Evolutionary conservation across 2,797 vertebrate species (phyloP), one percentile per base, ranked within the genome.

Genomic region (Emys orbicularis): DNA sequence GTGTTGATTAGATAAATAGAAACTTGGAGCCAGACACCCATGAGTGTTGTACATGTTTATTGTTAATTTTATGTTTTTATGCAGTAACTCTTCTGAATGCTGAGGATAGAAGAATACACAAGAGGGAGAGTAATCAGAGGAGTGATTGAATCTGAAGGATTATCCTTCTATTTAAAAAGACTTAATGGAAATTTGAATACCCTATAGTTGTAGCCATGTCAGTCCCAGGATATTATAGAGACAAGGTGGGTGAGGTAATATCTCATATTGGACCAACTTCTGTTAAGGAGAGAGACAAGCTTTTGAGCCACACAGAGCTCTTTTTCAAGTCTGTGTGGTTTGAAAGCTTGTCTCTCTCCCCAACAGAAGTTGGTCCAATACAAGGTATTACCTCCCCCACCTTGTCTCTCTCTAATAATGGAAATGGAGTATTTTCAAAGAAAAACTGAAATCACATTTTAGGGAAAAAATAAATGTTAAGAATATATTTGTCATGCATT

Each of bases 31-130:
- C 84, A 88, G 84, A n/a, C 50, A 61, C 0, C 0, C 25, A 50
- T 83, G 47, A 72, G 6, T 86, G 29, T 86, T 88, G 82, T 81
- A 81, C 81, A 59, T 89, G 84, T 59, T 85, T 89, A 1, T 88
- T 92, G 92, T 61, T 80, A 65, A 65, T 21, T 83, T 93, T 90
- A 56, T 94, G 92, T 83, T 92, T 90, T 86, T 56, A 61, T 41
- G 37, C 54, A 34, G 13, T 72, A 76, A 50, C 12, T 84, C 31
- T 76, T 82, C 52, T 85, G 85, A 84, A 96, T 90, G 29, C 57
- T 44, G 59, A 89, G 83, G 74, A 52, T 21, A 15, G 83, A 89
- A 59, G 90, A 88, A 79, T 57, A 68, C 27, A 23, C 83, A 83
- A 87, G 79, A 92, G 82, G 50, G 47, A 87, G 76, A 94, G 90